Base-by-base conservation (phyloP, 2,113 vertebrate genomes). In the Cettia cetti region DNA sequence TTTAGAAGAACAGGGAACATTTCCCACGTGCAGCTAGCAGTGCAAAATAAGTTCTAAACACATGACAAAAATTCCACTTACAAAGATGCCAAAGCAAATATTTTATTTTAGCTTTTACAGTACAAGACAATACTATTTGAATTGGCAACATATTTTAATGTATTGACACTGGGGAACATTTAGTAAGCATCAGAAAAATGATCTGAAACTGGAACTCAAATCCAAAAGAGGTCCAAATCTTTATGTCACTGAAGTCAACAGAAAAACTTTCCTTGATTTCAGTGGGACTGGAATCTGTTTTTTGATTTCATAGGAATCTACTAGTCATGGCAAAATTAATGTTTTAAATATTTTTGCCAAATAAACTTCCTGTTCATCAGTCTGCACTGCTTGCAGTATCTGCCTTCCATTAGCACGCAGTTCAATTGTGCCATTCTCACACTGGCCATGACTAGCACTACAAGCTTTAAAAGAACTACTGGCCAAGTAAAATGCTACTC, bases 91-190 rank as follows among this genome's bases (percentile, higher is more conserved):
- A 97, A 96, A 93, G 79, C 52, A 96, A 96, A 96, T 86, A 96
- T 64, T 96, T 96, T 92, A 96, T 94, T 95, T 95, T 82, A 92
- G 57, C 74, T 95, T 94, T 94, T 90, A 83, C 83, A 95, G 91
- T 91, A 94, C 91, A 89, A 90, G 79, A 83, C 69, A 96, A 94
- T 8, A 5, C 42, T 95, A 95, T 94, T 92, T 92, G 84, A 94
- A 89, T 84, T 96, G 91, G 94, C 88, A 86, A 93, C 65, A 91
- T 2, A 84, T 79, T 94, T 89, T 93, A 86, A 80, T 79, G 75
- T 78, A 94, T 74, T 84, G 91, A 95, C 84, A 86, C 86, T 71
- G 37, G 80, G 78, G 61, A 95, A 84, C 44, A 80, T 86, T 89
- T 72, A 93, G 88, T 90, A 92, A 94, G 80, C 78, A 94, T 69